phyloP scores from a whole-genome alignment of 2,113 vertebrate genomes.

The Zingel zingel region DNA sequence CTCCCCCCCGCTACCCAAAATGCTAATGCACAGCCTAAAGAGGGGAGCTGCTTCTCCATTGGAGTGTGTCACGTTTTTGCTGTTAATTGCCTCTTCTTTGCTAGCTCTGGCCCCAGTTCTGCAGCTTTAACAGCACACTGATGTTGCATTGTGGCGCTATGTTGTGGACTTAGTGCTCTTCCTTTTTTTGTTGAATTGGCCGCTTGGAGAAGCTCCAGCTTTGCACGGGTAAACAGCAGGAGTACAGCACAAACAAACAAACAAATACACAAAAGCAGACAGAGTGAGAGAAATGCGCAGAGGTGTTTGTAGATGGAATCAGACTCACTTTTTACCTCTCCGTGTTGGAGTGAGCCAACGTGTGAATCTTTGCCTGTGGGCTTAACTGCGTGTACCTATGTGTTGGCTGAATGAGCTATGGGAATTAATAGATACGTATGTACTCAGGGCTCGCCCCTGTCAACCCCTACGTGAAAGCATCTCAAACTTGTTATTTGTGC shows the following conservation, averaged over 20 bases:
- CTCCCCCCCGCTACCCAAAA: slow-evolving; percentile 16
- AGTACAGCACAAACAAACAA: slow-evolving; percentile 33
- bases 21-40: slow-evolving; percentile 50
- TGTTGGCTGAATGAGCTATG: background rate
- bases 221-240: slow-evolving; percentile 36
- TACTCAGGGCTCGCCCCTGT: background rate
- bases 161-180: slow-evolving; percentile 2
- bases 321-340: slow-evolving; percentile 1
- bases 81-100: slow-evolving; percentile 62
- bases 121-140: slow-evolving; percentile 35
- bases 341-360: background rate
- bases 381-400: background rate
- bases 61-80: slow-evolving; percentile 39
- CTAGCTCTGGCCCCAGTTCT: slow-evolving; percentile 31
- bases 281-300: background rate
- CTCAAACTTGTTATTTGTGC: slow-evolving; percentile 17
- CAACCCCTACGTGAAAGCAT: background rate
- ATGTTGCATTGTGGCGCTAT: slow-evolving; percentile 11
- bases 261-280: background rate
- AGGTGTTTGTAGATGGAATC: slow-evolving; percentile 15
- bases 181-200: slow-evolving; percentile 1
- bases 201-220: slow-evolving; percentile 27
- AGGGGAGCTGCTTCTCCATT: slow-evolving; percentile 35
- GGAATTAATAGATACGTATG: background rate
- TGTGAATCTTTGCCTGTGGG: slow-evolving; percentile 2